Conservation (phyloP, 2,797 vertebrate species). For the Bradypus variegatus region DNA sequence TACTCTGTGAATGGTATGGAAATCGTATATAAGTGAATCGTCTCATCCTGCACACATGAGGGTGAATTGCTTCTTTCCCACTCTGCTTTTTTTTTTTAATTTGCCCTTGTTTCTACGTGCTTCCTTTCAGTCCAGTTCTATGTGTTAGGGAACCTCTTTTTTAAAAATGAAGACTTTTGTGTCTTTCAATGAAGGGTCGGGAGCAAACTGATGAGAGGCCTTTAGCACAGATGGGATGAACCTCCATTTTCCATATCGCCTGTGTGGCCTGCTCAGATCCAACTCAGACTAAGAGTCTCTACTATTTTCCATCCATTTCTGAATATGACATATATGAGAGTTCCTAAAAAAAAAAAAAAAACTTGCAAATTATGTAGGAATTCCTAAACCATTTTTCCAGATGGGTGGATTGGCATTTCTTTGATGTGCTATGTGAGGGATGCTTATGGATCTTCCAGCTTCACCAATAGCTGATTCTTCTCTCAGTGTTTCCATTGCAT, state of each 20-base stretch:
- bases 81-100: background rate
- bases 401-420: background rate
- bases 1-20: no score
- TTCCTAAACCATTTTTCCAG: background rate
- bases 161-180: background rate
- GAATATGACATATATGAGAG: background rate
- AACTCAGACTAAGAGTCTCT: background rate
- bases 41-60: fast-evolving
- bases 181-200: background rate
- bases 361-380: background rate
- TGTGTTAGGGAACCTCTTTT: background rate
- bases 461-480: background rate
- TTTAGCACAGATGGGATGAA: background rate
- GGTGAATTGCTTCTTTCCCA: background rate
- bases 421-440: background rate
- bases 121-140: background rate
- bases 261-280: background rate
- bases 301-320: background rate
- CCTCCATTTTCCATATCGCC: background rate
- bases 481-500: slow-evolving; percentile 11
- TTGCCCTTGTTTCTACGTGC: background rate
- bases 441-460: background rate
- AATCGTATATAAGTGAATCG: fast-evolving
- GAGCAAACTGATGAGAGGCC: background rate
- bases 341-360: background rate